phyloP scores from a whole-genome alignment of 1,140 invertebrate species.

The Geopemphigus sp. region DNA sequence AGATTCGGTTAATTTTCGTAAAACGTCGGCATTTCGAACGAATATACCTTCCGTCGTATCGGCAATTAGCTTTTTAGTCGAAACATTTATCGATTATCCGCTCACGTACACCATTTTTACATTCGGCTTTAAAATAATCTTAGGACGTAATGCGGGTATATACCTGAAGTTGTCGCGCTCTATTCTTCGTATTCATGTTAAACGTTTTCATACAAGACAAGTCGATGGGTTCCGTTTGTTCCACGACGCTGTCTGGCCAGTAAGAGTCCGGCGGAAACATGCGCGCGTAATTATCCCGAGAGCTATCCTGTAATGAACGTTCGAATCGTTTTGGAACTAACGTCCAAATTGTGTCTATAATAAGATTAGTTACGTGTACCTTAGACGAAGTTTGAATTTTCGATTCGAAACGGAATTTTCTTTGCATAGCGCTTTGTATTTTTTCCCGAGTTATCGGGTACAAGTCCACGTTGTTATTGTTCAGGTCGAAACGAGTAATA shows the following conservation, averaged over 20 bases:
- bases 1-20: no score
- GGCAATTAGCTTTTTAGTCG: no score
- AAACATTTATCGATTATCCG: no score
- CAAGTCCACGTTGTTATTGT: neutral
- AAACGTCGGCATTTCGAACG: no score
- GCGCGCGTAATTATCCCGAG: neutral
- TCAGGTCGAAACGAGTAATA: neutral
- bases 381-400: neutral
- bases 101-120: no score
- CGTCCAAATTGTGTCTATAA: no score
- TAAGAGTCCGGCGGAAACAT: neutral
- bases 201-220: neutral
- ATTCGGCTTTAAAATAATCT: no score
- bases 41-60: no score
- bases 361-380: neutral
- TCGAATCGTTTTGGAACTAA: no score
- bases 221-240: conserved; percentile 30
- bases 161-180: no score
- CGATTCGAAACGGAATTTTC: neutral
- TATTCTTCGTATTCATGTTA: neutral
- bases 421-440: neutral
- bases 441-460: no score
- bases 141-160: neutral
- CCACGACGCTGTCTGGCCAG: neutral
- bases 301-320: neutral